Evolutionary conservation across 2,888 invertebrate genomes (phyloP).

Genomic region (Tinea trinotella): DNA sequence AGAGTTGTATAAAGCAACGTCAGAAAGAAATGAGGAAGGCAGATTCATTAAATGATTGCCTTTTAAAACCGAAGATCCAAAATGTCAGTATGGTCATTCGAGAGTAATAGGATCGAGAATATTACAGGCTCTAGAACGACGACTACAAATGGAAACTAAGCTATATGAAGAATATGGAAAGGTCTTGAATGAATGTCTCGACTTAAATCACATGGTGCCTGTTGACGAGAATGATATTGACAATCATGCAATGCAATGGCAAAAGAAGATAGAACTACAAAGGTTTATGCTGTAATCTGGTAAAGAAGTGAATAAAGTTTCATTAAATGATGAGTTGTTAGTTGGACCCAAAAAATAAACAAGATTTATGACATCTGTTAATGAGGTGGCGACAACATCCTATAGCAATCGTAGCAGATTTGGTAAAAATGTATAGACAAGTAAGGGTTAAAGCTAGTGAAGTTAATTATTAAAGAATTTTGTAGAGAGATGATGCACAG

Average conservation of each 20-base stretch:
- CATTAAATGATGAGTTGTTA: slow-evolving; percentile 20
- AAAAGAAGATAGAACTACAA: slow-evolving; percentile 18
- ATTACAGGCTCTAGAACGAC: slow-evolving; percentile 23
- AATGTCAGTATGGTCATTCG: slow-evolving; percentile 23
- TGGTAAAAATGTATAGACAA: slow-evolving; percentile 28
- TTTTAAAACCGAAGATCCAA: slow-evolving; percentile 21
- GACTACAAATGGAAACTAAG: slow-evolving; percentile 21
- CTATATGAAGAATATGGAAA: slow-evolving; percentile 23
- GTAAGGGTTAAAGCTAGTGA: slow-evolving; percentile 22
- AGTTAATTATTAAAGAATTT: slow-evolving; percentile 25
- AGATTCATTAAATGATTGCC: slow-evolving; percentile 23
- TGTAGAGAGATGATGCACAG: slow-evolving; percentile 22
- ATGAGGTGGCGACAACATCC: slow-evolving; percentile 26
- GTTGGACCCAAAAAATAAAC: slow-evolving; percentile 20
- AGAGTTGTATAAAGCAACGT: slow-evolving; percentile 23
- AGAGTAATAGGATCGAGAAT: slow-evolving; percentile 24
- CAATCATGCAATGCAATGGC: slow-evolving; percentile 18
- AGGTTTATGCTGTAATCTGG: slow-evolving; percentile 18
- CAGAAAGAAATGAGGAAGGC: slow-evolving; percentile 22
- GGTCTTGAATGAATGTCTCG: slow-evolving; percentile 22
- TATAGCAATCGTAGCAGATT: slow-evolving; percentile 26
- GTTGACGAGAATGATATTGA: neutral
- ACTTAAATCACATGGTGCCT: slow-evolving; percentile 21
- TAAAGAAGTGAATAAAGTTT: slow-evolving; percentile 20
- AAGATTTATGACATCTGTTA: slow-evolving; percentile 26